These are phyloP conservation scores for Corythaeola cristata DNA, from an alignment of 2,113 vertebrate species.

Conservation along the genomic window DNA sequence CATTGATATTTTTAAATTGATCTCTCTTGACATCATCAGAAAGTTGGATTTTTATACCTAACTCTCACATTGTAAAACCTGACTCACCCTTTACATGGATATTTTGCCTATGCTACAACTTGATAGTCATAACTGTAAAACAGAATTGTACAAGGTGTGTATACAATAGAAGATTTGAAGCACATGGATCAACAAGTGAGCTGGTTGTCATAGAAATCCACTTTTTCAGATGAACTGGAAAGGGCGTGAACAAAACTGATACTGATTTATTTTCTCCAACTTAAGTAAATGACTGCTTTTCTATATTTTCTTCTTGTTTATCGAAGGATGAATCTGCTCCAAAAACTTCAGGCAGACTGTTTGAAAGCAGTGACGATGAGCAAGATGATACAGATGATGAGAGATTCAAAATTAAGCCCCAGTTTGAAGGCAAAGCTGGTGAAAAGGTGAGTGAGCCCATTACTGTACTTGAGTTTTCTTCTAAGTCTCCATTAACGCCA, in stretches of 20 bases:
- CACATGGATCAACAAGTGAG: accelerated
- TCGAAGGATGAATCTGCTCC: constrained; percentile 26
- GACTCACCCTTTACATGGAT: not conserved
- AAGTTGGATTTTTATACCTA: not conserved
- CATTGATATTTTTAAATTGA: not conserved
- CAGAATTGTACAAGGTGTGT: not conserved
- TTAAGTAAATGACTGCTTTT: not conserved
- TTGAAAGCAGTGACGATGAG: constrained; percentile 84
- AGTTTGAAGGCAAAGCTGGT: constrained; percentile 93
- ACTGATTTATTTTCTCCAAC: not conserved
- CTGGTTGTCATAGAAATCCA: not conserved
- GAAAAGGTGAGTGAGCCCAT: constrained; percentile 83
- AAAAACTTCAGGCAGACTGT: constrained; percentile 74
- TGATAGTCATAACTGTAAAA: not conserved
- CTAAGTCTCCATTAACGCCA: accelerated
- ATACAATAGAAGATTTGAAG: not conserved
- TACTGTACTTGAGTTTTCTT: not conserved
- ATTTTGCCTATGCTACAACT: not conserved
- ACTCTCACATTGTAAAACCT: not conserved
- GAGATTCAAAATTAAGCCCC: constrained; percentile 87
- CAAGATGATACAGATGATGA: constrained; percentile 69
- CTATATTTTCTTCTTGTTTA: not conserved
- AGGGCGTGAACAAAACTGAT: not conserved
- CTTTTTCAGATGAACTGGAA: not conserved
- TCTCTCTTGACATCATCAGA: not conserved